phyloP scores from a whole-genome alignment of 2,888 invertebrate species.

The Cephus rjabovi region DNA sequence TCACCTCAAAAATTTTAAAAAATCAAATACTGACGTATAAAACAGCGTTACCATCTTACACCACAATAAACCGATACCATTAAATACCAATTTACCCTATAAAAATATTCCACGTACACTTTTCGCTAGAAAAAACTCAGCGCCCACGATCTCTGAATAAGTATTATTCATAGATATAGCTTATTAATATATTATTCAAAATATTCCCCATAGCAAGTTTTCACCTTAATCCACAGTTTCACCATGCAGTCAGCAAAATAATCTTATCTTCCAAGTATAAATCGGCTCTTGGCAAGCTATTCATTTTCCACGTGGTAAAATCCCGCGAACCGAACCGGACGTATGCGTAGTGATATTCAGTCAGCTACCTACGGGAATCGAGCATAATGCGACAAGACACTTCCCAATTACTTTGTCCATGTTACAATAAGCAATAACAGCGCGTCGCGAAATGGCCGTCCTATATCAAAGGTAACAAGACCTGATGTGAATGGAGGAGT shows the following conservation, averaged over 20 bases:
- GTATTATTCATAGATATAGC: too few relatives aligned
- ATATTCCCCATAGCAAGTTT: neutral
- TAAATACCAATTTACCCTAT: neutral
- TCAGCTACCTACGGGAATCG: neutral
- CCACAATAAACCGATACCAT: neutral
- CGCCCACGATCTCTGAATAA: neutral
- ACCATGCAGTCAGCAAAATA: neutral
- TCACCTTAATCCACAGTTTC: neutral
- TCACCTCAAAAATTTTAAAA: neutral
- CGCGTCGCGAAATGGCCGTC: slow-evolving; percentile 17
- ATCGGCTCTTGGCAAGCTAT: neutral
- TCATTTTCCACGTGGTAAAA: neutral
- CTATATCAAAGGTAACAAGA: slow-evolving; percentile 34
- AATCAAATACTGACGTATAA: too few relatives aligned
- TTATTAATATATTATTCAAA: too few relatives aligned
- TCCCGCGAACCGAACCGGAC: neutral
- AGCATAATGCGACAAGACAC: slow-evolving; percentile 10
- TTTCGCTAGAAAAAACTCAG: neutral
- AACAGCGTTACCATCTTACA: too few relatives aligned
- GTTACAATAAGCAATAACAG: slow-evolving; percentile 24
- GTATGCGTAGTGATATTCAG: neutral
- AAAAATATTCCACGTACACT: neutral
- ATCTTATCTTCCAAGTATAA: neutral
- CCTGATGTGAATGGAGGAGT: slow-evolving; percentile 25
- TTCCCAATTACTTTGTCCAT: slow-evolving; percentile 22